A percentile compares a stretch with the other conserved stretches of the same genome.
Evolutionary conservation across 1,140 invertebrate genomes (phyloP).

Genomic region (Drosophila pseudoananassae): DNA sequence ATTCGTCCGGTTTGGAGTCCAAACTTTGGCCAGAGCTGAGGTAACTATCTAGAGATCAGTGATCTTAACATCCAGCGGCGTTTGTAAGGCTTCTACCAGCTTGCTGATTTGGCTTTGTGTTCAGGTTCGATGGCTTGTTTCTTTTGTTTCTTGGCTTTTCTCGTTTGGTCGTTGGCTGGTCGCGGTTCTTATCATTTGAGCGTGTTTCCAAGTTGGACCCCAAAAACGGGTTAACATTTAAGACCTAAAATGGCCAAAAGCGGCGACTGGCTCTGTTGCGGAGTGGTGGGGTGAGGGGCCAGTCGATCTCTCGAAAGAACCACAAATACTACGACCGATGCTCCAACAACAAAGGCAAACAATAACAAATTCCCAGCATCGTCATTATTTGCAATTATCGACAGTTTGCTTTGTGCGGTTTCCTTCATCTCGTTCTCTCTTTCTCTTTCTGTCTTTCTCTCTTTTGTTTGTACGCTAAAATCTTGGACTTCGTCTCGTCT

Average conservation of each 20-base stretch:
- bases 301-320: slow-evolving; percentile 43
- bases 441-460: too few species aligned
- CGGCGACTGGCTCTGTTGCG: slow-evolving; percentile 17
- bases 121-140: slow-evolving; percentile 46
- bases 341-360: slow-evolving; percentile 44
- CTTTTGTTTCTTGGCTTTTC: slow-evolving; percentile 28
- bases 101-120: slow-evolving; percentile 21
- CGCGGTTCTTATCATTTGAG: slow-evolving; percentile 67
- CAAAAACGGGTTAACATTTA: slow-evolving; percentile 79
- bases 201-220: slow-evolving; percentile 50
- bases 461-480: slow-evolving; percentile 63
- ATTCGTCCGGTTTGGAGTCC: neutral
- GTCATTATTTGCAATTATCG: slow-evolving; percentile 81
- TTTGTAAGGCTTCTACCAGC: slow-evolving; percentile 46
- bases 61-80: slow-evolving; percentile 42
- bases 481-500: slow-evolving; percentile 53
- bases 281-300: slow-evolving; percentile 2
- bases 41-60: slow-evolving; percentile 40
- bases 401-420: slow-evolving; percentile 73
- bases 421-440: slow-evolving; percentile 24
- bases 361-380: slow-evolving; percentile 65
- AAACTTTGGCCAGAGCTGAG: slow-evolving; percentile 9
- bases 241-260: slow-evolving; percentile 72
- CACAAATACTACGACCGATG: slow-evolving; percentile 36
- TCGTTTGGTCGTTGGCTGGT: slow-evolving; percentile 58